These are phyloP conservation scores for Lasioglossum albipes DNA, from an alignment of 1,140 invertebrate species.

Conservation along the genomic window DNA sequence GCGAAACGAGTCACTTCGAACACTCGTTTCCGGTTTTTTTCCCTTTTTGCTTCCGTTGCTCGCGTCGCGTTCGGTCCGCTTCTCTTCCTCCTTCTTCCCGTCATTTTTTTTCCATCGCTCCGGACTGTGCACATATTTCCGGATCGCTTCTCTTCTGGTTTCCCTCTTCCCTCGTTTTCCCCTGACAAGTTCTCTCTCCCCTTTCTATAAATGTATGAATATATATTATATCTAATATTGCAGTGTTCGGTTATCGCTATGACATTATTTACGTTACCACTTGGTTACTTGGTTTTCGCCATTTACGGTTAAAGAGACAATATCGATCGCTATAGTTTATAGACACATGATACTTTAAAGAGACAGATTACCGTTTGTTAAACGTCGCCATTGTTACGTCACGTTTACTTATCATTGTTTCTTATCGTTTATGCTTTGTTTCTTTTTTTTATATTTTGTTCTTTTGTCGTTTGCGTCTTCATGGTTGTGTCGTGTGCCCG, in stretches of 20 bases:
- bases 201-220: conserved; percentile 73
- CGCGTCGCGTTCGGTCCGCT: neutral
- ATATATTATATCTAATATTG: conserved; percentile 70
- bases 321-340: conserved; percentile 76
- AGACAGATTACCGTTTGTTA: conserved; percentile 73
- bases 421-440: conserved; percentile 10
- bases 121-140: conserved; percentile 37
- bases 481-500: conserved; percentile 50
- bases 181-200: neutral
- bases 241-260: conserved; percentile 73
- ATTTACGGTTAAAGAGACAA: conserved; percentile 74
- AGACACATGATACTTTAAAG: conserved; percentile 78
- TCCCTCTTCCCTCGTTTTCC: too few relatives aligned
- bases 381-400: conserved; percentile 37
- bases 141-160: conserved; percentile 10
- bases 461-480: conserved; percentile 49
- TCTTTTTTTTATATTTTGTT: conserved; percentile 56
- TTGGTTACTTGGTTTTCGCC: conserved; percentile 70
- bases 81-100: neutral
- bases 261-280: conserved; percentile 73
- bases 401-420: conserved; percentile 10
- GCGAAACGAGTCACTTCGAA: conserved; percentile 1
- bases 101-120: neutral
- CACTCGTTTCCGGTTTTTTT: neutral
- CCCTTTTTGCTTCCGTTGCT: neutral